Evolutionary conservation across 92 coral and sea anemone genomes (phyloP).

Genomic region (Porites evermanni): DNA sequence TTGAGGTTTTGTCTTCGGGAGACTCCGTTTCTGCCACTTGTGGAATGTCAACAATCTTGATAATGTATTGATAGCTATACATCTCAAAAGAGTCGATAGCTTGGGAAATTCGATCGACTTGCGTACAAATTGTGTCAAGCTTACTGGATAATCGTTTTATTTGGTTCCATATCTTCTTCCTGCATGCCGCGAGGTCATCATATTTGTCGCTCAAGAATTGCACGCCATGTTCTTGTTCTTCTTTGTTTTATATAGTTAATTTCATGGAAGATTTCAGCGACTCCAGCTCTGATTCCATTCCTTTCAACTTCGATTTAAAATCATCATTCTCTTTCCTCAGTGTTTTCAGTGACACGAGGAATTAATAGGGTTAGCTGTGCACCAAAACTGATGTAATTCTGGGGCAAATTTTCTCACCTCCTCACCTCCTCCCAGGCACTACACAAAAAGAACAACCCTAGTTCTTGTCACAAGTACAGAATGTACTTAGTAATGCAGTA

Average conservation of each 20-base stretch:
- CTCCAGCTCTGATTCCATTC: not conserved
- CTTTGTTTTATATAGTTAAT: not conserved
- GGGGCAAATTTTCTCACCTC: not conserved
- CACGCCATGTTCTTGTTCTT: no score
- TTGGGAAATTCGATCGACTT: conserved; percentile 11
- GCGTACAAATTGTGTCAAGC: conserved; percentile 10
- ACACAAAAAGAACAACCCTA: no score
- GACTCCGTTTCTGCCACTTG: conserved; percentile 13
- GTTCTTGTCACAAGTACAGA: not conserved
- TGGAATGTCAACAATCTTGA: not conserved
- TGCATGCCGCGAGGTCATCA: no score
- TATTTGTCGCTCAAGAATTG: no score
- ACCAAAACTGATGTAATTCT: not conserved
- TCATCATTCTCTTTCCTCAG: not conserved
- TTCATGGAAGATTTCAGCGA: conserved; percentile 1
- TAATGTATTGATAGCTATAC: conserved; percentile 6
- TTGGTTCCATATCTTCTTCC: no score
- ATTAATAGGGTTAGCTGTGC: not conserved
- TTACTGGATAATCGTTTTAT: not conserved
- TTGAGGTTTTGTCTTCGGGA: conserved; percentile 3
- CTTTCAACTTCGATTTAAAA: not conserved
- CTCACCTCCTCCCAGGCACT: no score
- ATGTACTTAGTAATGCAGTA: not conserved
- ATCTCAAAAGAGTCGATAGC: conserved; percentile 12
- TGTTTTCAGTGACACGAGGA: conserved; percentile 6